Percentiles rank a stretch among this genome's conserved stretches.
These are phyloP conservation scores for Genyomyrus donnyi DNA, from an alignment of 2,113 vertebrate species.

Conservation along the genomic window DNA sequence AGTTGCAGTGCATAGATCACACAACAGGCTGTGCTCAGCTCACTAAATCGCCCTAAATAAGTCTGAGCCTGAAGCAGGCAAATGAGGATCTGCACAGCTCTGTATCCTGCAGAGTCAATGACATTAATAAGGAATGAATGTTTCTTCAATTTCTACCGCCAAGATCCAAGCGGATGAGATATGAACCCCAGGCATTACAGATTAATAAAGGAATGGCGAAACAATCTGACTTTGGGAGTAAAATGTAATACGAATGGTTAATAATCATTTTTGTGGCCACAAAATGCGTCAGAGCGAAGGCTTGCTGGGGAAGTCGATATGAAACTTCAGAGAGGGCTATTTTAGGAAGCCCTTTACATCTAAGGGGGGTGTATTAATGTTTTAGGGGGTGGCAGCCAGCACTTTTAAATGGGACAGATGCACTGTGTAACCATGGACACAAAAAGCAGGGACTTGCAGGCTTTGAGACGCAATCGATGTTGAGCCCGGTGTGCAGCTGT, in stretches of 20 bases:
- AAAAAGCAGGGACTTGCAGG: background rate
- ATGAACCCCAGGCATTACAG: constrained; percentile 10
- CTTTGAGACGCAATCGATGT: background rate
- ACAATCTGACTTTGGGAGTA: constrained; percentile 15
- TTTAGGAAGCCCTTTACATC: constrained; percentile 16
- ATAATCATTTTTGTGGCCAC: constrained; percentile 8
- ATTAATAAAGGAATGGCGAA: constrained; percentile 12
- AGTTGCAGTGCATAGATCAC: background rate
- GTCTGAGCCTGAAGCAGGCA: constrained; percentile 1
- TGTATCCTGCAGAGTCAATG: constrained; percentile 20
- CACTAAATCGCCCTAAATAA: background rate
- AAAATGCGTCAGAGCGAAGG: background rate
- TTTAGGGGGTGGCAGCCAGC: constrained; percentile 27
- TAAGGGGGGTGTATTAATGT: constrained; percentile 31
- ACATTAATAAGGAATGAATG: constrained; percentile 24
- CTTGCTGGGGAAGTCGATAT: background rate
- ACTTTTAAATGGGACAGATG: constrained; percentile 25
- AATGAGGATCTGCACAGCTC: background rate
- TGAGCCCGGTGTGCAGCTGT: background rate
- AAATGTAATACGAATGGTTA: constrained; percentile 12
- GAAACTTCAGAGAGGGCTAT: constrained; percentile 8
- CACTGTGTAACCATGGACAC: background rate
- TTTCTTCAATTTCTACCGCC: constrained; percentile 6
- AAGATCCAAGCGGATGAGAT: constrained; percentile 14
- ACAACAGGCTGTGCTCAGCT: background rate